Evolutionary conservation across 2,797 vertebrate genomes (phyloP).

Genomic region (Peromyscus aztecus): DNA sequence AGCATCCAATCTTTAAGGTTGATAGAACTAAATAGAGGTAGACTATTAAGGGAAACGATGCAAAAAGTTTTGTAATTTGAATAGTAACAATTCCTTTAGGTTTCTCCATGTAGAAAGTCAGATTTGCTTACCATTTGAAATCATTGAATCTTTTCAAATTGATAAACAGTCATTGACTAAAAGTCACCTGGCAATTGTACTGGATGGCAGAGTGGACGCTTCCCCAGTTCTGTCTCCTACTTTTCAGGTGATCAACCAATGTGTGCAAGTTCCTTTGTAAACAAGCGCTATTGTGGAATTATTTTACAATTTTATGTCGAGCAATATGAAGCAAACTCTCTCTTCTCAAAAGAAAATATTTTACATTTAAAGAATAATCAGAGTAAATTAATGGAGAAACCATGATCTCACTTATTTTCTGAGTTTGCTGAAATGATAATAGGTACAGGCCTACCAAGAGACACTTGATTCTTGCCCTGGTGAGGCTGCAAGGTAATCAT

Average conservation of each 20-base stretch:
- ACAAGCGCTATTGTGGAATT: background rate
- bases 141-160: background rate
- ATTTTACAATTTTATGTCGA: background rate
- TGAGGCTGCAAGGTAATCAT: background rate
- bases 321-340: background rate
- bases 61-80: background rate
- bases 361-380: constrained; percentile 3
- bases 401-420: background rate
- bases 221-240: background rate
- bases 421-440: background rate
- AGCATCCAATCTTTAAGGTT: background rate
- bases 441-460: background rate
- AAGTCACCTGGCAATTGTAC: background rate
- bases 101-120: constrained; percentile 6
- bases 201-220: background rate
- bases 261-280: background rate
- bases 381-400: background rate
- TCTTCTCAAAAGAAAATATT: background rate
- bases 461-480: background rate
- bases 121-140: constrained; percentile 12
- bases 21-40: background rate
- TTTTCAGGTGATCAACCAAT: constrained; percentile 21
- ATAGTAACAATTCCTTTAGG: background rate
- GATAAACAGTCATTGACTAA: background rate
- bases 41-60: background rate